Conservation (phyloP, 1,140 invertebrate species). For the Aphelenchoides besseyi region DNA sequence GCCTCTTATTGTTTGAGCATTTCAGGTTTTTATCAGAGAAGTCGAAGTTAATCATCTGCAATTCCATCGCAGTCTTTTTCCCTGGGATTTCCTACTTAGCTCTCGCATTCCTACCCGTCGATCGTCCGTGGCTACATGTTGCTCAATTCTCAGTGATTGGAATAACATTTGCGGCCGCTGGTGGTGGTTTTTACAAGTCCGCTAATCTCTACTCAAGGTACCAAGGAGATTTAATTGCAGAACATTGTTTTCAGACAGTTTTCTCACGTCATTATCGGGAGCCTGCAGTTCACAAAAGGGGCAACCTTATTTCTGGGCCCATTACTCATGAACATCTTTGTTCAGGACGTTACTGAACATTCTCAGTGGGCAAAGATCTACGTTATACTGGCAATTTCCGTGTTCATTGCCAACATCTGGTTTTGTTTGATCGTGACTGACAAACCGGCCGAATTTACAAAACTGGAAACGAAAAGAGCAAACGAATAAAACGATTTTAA, state of each 20-base stretch:
- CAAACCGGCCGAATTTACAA: slow-evolving; percentile 11
- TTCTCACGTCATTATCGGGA: slow-evolving; percentile 40
- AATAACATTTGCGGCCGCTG: slow-evolving; percentile 27
- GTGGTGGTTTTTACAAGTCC: slow-evolving; percentile 50
- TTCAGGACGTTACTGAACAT: slow-evolving; percentile 33
- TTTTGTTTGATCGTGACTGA: background rate
- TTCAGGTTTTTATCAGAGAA: slow-evolving; percentile 13
- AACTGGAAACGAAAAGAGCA: slow-evolving; percentile 15
- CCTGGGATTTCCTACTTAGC: slow-evolving; percentile 35
- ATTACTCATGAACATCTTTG: slow-evolving; percentile 34
- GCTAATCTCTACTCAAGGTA: slow-evolving; percentile 26
- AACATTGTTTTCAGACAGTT: slow-evolving; percentile 30
- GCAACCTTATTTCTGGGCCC: slow-evolving; percentile 42
- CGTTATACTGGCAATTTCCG: slow-evolving; percentile 30
- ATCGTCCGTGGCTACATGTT: slow-evolving; percentile 19
- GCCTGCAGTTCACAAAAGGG: slow-evolving; percentile 45
- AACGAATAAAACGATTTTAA: background rate
- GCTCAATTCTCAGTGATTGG: slow-evolving; percentile 28
- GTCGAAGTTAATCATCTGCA: slow-evolving; percentile 34
- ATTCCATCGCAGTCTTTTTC: slow-evolving; percentile 38
- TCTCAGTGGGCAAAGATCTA: slow-evolving; percentile 44
- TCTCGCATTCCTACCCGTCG: slow-evolving; percentile 5
- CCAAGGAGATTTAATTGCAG: background rate
- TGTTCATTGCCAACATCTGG: slow-evolving; percentile 20
- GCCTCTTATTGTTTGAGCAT: background rate